Evolutionary conservation across 1,140 invertebrate genomes (phyloP), one percentile per base, ranked within the genome.

Genomic region (Riptortus pedestris): DNA sequence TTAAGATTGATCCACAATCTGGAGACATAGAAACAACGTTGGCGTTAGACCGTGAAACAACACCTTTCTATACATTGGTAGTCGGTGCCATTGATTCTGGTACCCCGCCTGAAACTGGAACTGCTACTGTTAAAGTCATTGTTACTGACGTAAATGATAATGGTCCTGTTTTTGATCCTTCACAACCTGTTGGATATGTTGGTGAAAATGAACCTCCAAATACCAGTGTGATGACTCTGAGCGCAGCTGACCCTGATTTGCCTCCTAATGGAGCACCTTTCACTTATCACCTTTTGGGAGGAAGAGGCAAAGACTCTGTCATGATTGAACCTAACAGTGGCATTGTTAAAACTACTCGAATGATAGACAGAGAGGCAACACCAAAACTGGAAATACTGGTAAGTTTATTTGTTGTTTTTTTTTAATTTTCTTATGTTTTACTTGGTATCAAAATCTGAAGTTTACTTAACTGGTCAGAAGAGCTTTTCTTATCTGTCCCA

Each of bases 201-300:
- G 80, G 81, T 43, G 94, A 98, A 77, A 95, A 96, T 72, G 88
- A 93, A 75, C 87, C 89, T 0, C 79, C 86, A 2, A 87, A 86
- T 63, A 89, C 89, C 0, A 87, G 82, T 64, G 85, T 97, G 0
- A 89, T 93, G 80, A 88, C 85, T 0, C 73, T 98, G 5, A 81
- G 81, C 33, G 93, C 93, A 0, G 87, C 78, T 29, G 94, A 98
- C 81, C 85, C 86, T 1, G 93, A 97, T 77, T 73, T 94, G 14
- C 86, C 90, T n/a, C 89, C 90, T 11, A 95, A 95, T 72, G 91
- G 90, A 14, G 90, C 85, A 20, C 93, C 93, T 4, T 98, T 95
- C 70, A 85, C 80, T 0, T 97, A 92, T 71, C 77, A 77, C 58
- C 74, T 94, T 2, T 77, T 93, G 20, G 87, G 86, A 3, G 90